These are phyloP conservation scores for Hypercompe scribonia DNA, from an alignment of 2,888 invertebrate genomes.

Conservation along the genomic window DNA sequence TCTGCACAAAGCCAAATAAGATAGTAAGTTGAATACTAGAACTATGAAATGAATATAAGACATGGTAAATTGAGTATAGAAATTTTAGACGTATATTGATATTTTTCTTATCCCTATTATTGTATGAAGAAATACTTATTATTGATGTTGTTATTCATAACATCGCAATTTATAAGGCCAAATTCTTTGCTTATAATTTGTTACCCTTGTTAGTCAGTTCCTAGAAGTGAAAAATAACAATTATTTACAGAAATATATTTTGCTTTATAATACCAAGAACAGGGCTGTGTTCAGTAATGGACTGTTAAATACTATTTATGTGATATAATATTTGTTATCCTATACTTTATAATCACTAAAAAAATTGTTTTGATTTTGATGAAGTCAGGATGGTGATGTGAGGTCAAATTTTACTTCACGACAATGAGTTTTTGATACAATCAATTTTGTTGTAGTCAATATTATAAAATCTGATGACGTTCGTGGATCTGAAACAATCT, in stretches of 20 bases:
- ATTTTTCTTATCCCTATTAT: not conserved
- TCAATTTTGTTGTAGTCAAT: not conserved
- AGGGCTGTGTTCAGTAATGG: no score
- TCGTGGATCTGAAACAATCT: not conserved
- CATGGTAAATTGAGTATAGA: not conserved
- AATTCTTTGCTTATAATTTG: not conserved
- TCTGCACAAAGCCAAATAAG: constrained; percentile 27
- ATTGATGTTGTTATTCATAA: not conserved
- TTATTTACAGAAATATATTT: no score
- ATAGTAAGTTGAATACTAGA: not conserved
- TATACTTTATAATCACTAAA: not conserved
- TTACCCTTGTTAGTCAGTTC: not conserved
- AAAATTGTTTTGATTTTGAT: not conserved
- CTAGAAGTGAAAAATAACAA: not conserved
- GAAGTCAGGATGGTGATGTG: not conserved
- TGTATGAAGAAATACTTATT: not conserved
- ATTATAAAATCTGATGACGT: not conserved
- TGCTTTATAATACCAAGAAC: no score
- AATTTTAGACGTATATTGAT: not conserved
- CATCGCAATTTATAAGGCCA: not conserved
- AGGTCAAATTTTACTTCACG: not conserved
- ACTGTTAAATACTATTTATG: no score
- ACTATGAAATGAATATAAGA: not conserved
- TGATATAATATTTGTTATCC: not conserved
- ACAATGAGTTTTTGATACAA: no score